These are phyloP conservation scores for Crepidodera aurea DNA, from an alignment of 2,888 invertebrate genomes.

Conservation along the genomic window DNA sequence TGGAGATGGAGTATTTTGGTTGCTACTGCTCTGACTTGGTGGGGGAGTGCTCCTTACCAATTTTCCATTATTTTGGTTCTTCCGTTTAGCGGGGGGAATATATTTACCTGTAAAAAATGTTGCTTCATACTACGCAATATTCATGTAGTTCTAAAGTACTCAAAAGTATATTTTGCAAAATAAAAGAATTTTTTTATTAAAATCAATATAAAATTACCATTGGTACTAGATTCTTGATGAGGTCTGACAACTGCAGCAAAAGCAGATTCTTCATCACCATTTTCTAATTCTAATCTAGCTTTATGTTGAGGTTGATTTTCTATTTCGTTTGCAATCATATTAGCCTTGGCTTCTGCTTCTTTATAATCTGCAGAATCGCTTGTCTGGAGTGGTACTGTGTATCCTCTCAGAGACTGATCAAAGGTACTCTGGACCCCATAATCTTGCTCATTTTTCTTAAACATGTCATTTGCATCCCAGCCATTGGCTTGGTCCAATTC, in stretches of 20 bases:
- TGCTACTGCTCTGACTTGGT: constrained; percentile 53
- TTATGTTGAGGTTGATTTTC: constrained; percentile 84
- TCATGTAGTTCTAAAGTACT: too few relatives aligned
- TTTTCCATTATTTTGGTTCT: constrained; percentile 71
- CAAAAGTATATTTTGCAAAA: too few relatives aligned
- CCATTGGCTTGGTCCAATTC: constrained; percentile 88
- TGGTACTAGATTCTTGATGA: constrained; percentile 38
- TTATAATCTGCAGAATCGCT: constrained; percentile 87
- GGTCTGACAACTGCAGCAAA: constrained; percentile 87
- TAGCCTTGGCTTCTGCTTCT: constrained; percentile 85
- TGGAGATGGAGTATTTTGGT: constrained; percentile 55
- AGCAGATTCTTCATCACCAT: constrained; percentile 89
- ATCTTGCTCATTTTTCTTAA: constrained; percentile 87
- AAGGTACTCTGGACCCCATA: constrained; percentile 92
- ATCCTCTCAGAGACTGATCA: constrained; percentile 89
- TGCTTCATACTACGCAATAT: too few relatives aligned
- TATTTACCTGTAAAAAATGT: constrained; percentile 67
- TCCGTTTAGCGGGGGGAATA: constrained; percentile 82
- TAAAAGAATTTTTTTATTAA: too few relatives aligned
- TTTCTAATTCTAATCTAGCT: constrained; percentile 84
- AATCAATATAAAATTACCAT: constrained; percentile 36
- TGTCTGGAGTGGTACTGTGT: constrained; percentile 87
- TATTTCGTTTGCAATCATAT: constrained; percentile 91
- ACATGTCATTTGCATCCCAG: constrained; percentile 98
- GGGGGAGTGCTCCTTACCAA: constrained; percentile 71